phyloP scores from a whole-genome alignment of 2,888 invertebrate species.

The Arrhopalites spinosus region DNA sequence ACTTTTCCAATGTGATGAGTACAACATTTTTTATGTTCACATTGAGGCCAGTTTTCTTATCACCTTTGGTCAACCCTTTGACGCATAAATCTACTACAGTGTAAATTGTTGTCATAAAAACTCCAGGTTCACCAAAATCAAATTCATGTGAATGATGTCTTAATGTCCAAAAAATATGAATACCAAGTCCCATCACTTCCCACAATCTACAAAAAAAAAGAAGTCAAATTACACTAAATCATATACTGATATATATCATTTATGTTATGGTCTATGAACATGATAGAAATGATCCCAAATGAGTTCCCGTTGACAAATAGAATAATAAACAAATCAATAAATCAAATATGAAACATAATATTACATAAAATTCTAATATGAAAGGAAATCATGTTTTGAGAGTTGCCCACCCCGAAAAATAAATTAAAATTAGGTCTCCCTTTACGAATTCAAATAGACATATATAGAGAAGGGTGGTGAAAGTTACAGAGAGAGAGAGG shows the following conservation, averaged over 20 bases:
- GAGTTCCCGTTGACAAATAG: too few species aligned
- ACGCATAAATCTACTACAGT: constrained; percentile 45
- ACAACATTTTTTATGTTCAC: constrained; percentile 36
- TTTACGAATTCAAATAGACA: neutral
- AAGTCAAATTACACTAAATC: too few species aligned
- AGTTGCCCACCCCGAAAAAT: too few species aligned
- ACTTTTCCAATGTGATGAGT: constrained; percentile 46
- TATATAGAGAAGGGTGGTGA: neutral
- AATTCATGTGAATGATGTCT: constrained; percentile 36
- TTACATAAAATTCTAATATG: too few species aligned
- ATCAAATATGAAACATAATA: too few species aligned
- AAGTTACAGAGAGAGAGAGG: neutral
- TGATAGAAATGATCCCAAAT: too few species aligned
- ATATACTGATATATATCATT: too few species aligned
- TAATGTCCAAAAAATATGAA: constrained; percentile 47
- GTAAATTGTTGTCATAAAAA: constrained; percentile 43
- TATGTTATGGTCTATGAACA: too few species aligned
- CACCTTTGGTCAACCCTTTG: constrained; percentile 45
- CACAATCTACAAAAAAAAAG: constrained; percentile 39
- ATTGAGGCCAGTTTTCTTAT: constrained; percentile 34
- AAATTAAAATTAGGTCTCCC: too few species aligned
- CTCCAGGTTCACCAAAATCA: constrained; percentile 42
- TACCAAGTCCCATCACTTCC: constrained; percentile 47
- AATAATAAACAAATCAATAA: too few species aligned
- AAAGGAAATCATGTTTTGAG: too few species aligned